phyloP scores from a whole-genome alignment of 2,113 vertebrate genomes.

The Aspiorhynchus laticeps region DNA sequence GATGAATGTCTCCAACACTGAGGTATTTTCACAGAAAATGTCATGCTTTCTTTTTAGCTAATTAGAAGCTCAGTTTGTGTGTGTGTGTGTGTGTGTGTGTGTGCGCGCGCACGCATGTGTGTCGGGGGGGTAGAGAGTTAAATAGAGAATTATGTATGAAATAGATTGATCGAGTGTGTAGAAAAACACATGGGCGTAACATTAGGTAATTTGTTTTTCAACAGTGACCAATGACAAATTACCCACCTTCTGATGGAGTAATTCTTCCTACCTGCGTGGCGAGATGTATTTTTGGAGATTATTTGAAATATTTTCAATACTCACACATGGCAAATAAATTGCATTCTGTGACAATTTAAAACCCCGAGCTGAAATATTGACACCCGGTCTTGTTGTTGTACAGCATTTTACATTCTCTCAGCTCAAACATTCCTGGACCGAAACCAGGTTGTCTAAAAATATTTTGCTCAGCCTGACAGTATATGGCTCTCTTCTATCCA shows the following conservation, averaged over 20 bases:
- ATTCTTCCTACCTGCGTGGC: background rate
- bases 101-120: conserved; percentile 11
- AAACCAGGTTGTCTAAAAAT: conserved; percentile 43
- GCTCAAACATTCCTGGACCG: conserved; percentile 15
- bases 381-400: background rate
- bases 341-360: background rate
- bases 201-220: conserved; percentile 37
- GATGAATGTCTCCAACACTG: conserved; percentile 48
- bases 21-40: conserved; percentile 50
- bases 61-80: conserved; percentile 42
- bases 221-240: conserved; percentile 31
- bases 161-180: conserved; percentile 38
- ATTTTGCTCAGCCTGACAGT: conserved; percentile 43
- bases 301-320: conserved; percentile 16
- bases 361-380: background rate
- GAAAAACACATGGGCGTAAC: conserved; percentile 32
- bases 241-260: conserved; percentile 25
- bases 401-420: conserved; percentile 29
- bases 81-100: conserved; percentile 24
- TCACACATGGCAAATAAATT: background rate
- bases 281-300: background rate
- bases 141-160: conserved; percentile 20
- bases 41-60: conserved; percentile 49
- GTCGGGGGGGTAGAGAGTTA: background rate
- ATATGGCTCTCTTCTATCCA: conserved; percentile 29